These are phyloP conservation scores for Oligia strigilis DNA, from an alignment of 2,888 invertebrate species.

Conservation along the genomic window DNA sequence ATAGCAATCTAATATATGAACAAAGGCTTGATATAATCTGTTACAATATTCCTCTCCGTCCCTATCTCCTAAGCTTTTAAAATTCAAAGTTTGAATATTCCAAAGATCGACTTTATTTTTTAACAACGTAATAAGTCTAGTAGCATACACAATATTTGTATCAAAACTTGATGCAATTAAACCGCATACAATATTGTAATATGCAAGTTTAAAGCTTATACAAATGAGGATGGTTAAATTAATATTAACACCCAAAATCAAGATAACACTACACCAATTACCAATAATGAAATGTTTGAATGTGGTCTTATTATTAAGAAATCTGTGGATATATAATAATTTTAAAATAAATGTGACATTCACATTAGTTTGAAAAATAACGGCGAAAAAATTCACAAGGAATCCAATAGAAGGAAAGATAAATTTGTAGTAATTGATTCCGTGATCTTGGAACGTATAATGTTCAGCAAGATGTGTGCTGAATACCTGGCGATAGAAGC, in stretches of 20 bases:
- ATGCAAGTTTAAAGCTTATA: neutral
- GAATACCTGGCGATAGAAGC: neutral
- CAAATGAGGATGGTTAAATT: neutral
- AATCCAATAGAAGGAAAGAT: neutral
- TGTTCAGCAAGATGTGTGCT: neutral
- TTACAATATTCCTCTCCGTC: neutral
- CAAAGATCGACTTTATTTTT: constrained; percentile 40
- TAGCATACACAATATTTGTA: constrained; percentile 25
- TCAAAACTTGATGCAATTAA: constrained; percentile 7
- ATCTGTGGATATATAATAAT: constrained; percentile 10
- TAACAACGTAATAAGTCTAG: constrained; percentile 22
- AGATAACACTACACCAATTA: constrained; percentile 25
- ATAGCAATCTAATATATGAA: constrained; percentile 33
- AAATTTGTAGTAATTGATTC: neutral
- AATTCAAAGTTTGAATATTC: constrained; percentile 22
- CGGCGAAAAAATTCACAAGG: neutral
- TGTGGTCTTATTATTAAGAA: constrained; percentile 11
- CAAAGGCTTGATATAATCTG: constrained; percentile 20
- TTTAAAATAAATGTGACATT: constrained; percentile 19
- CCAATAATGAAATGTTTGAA: constrained; percentile 13
- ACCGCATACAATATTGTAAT: neutral
- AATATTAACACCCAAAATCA: neutral
- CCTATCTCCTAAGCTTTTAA: neutral
- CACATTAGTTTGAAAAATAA: neutral
- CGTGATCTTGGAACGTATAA: neutral